Conservation (phyloP, 2,888 invertebrate species). For the Acleris cristana region DNA sequence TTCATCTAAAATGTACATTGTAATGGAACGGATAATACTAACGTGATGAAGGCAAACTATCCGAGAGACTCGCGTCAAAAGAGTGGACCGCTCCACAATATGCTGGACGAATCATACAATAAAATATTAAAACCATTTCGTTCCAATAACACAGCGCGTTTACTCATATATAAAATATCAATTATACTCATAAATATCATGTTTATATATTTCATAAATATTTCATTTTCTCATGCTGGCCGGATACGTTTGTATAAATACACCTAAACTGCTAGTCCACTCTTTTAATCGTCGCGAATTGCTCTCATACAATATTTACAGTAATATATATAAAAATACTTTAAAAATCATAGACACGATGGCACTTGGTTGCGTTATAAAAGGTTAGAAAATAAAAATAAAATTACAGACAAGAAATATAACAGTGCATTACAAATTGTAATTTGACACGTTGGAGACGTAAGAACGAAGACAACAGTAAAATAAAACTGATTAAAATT, state of each 20-base stretch:
- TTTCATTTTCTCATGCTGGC: conserved; percentile 58
- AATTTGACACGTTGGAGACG: conserved; percentile 60
- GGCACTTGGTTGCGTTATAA: conserved; percentile 80
- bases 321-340: conserved; percentile 72
- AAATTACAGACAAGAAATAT: conserved; percentile 51
- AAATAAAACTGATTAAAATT: conserved; percentile 42
- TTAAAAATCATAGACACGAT: conserved; percentile 76
- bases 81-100: conserved; percentile 64
- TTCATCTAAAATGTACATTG: conserved; percentile 56
- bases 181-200: conserved; percentile 56
- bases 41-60: conserved; percentile 60
- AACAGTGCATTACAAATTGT: conserved; percentile 37
- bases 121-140: conserved; percentile 41
- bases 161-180: conserved; percentile 32
- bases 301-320: conserved; percentile 72
- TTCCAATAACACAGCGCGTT: conserved; percentile 47
- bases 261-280: conserved; percentile 57
- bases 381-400: conserved; percentile 58
- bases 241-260: conserved; percentile 64
- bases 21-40: conserved; percentile 75
- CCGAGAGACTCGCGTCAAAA: conserved; percentile 54
- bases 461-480: conserved; percentile 41
- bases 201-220: conserved; percentile 40
- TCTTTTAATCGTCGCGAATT: conserved; percentile 61
- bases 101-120: conserved; percentile 35